Percentiles rank a stretch among this genome's conserved stretches.
phyloP scores from a whole-genome alignment of 2,797 vertebrate genomes.

The Tiaroga cobitis region DNA sequence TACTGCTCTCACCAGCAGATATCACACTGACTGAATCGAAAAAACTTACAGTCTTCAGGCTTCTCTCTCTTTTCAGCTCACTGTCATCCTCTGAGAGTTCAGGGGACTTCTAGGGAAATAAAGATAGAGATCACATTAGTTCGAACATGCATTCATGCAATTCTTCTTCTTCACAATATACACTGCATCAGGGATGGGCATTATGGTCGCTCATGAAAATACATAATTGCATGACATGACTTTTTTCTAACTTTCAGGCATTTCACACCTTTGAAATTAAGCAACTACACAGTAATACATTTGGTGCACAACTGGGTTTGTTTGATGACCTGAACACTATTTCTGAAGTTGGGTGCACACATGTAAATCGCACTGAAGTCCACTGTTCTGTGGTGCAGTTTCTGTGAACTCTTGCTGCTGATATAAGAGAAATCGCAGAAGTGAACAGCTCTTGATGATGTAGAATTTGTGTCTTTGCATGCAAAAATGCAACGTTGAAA shows the following conservation, averaged over 20 bases:
- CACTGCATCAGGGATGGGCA: neutral
- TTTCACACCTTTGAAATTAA: neutral
- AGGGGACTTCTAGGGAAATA: constrained; percentile 83
- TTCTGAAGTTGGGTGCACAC: neutral
- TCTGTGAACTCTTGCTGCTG: neutral
- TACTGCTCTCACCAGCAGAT: constrained; percentile 78
- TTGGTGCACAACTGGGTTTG: neutral
- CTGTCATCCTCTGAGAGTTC: constrained; percentile 85
- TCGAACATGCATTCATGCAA: neutral
- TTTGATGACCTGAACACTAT: neutral
- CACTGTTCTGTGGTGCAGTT: neutral
- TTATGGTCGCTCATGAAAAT: neutral
- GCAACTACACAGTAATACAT: neutral
- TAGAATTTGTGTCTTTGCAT: neutral
- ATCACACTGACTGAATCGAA: constrained; percentile 83
- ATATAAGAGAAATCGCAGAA: neutral
- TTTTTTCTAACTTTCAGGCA: neutral
- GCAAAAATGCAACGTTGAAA: neutral
- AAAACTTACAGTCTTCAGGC: constrained; percentile 84
- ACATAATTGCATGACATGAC: neutral
- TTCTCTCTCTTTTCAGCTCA: constrained; percentile 82
- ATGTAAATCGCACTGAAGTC: neutral
- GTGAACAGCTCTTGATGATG: neutral
- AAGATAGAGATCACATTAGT: constrained; percentile 23
- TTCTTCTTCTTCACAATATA: neutral